These are phyloP conservation scores for Drosophila auraria DNA, from an alignment of 1,140 invertebrate species.

Conservation along the genomic window DNA sequence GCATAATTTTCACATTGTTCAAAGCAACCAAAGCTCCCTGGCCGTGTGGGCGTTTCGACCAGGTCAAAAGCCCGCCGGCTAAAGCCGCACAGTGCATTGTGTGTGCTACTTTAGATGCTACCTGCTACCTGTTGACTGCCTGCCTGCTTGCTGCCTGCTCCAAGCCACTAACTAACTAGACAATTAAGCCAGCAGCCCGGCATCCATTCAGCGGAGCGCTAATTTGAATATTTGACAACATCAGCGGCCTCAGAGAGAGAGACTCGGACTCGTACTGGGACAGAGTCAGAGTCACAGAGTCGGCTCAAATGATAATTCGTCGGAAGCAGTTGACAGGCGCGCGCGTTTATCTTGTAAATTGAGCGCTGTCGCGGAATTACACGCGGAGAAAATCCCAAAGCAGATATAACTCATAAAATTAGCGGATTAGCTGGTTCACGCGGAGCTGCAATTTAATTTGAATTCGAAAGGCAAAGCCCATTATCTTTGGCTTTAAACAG, in stretches of 20 bases:
- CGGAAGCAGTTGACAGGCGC: constrained; percentile 77
- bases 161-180: constrained; percentile 62
- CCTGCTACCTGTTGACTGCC: constrained; percentile 30
- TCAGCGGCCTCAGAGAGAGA: constrained; percentile 33
- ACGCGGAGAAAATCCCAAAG: constrained; percentile 47
- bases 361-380: constrained; percentile 43
- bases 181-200: constrained; percentile 62
- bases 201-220: constrained; percentile 63
- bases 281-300: constrained; percentile 21
- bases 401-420: neutral
- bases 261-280: constrained; percentile 9
- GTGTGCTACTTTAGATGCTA: constrained; percentile 33
- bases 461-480: constrained; percentile 18
- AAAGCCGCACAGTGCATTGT: constrained; percentile 42
- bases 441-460: constrained; percentile 3
- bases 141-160: constrained; percentile 19
- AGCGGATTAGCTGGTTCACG: constrained; percentile 7
- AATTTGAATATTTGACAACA: constrained; percentile 78
- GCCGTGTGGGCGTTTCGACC: constrained; percentile 59
- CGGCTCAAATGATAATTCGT: constrained; percentile 72
- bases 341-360: constrained; percentile 80
- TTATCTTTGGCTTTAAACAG: constrained; percentile 27
- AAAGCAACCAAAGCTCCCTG: constrained; percentile 21
- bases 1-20: constrained; percentile 78
- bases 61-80: constrained; percentile 66